These are phyloP conservation scores for Akabosia matsudoensis DNA, from an alignment of 1,140 invertebrate species.

Conservation along the genomic window DNA sequence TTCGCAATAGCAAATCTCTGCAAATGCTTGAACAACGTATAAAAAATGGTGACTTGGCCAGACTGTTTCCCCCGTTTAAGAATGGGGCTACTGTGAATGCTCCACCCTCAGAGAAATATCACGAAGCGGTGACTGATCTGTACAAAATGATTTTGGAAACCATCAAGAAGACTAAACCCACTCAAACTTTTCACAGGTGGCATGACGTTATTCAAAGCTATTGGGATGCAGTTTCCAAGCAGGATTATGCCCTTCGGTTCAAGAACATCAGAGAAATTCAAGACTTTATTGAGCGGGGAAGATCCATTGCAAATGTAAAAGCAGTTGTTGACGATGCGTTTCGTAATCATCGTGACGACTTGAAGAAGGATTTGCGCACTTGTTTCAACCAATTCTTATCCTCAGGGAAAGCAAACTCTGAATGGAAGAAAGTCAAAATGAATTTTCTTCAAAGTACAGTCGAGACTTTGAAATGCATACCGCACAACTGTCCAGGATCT, in stretches of 20 bases:
- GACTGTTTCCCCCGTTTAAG: conserved; percentile 29
- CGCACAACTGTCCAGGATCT: background rate
- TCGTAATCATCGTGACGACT: background rate
- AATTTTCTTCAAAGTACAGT: background rate
- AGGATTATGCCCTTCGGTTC: conserved; percentile 20
- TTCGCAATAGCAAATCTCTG: conserved; percentile 1
- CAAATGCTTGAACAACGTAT: conserved; percentile 4
- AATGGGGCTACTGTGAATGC: conserved; percentile 20
- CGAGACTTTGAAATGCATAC: background rate
- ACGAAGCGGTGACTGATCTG: conserved; percentile 11
- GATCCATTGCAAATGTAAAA: conserved; percentile 7
- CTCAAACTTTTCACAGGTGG: conserved; percentile 14
- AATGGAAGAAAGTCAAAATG: background rate
- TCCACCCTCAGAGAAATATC: conserved; percentile 21
- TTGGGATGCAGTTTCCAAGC: conserved; percentile 22
- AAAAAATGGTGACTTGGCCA: background rate
- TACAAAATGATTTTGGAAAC: conserved; percentile 15
- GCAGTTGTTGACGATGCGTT: background rate
- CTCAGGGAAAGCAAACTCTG: background rate
- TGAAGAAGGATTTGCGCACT: background rate
- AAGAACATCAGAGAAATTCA: conserved; percentile 24
- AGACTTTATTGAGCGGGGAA: conserved; percentile 24
- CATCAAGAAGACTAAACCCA: background rate
- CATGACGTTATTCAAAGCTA: conserved; percentile 18
- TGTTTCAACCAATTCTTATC: background rate